Evolutionary conservation across 2,888 invertebrate species (phyloP).

Genomic region (Blera fallax): DNA sequence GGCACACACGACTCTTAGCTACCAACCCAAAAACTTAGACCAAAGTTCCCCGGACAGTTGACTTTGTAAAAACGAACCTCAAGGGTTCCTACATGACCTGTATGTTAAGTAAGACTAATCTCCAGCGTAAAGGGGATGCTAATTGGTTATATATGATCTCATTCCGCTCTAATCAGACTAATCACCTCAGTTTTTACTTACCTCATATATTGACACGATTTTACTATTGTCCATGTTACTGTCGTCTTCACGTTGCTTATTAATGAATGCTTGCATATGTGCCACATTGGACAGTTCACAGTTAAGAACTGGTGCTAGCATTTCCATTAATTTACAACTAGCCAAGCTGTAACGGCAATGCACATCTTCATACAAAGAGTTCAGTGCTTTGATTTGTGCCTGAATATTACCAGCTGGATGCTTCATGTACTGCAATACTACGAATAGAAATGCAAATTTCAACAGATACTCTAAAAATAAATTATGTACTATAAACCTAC

Average conservation of each 20-base stretch:
- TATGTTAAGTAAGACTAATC: too few species aligned
- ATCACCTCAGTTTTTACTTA: slow-evolving; percentile 73
- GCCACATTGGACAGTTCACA: slow-evolving; percentile 91
- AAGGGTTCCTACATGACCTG: too few species aligned
- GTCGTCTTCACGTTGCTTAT: slow-evolving; percentile 85
- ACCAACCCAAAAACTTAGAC: too few species aligned
- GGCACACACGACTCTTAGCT: too few species aligned
- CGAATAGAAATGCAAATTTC: background rate
- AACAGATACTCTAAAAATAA: background rate
- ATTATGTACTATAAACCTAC: slow-evolving; percentile 52
- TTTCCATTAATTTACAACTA: slow-evolving; percentile 90
- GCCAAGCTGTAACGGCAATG: slow-evolving; percentile 92
- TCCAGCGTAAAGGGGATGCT: too few species aligned
- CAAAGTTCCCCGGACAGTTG: too few species aligned
- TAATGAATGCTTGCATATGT: slow-evolving; percentile 92
- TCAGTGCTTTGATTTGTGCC: slow-evolving; percentile 85
- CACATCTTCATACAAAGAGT: slow-evolving; percentile 89
- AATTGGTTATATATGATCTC: too few species aligned
- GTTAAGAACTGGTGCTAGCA: slow-evolving; percentile 89
- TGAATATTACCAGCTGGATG: slow-evolving; percentile 77
- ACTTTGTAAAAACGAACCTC: too few species aligned
- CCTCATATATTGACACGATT: slow-evolving; percentile 83
- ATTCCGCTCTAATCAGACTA: too few species aligned
- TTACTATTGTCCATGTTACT: slow-evolving; percentile 82
- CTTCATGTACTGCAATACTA: slow-evolving; percentile 77